Evolutionary conservation across 2,113 vertebrate genomes (phyloP), one percentile per base, ranked within the genome.

Genomic region (Hemichromis elongatus): DNA sequence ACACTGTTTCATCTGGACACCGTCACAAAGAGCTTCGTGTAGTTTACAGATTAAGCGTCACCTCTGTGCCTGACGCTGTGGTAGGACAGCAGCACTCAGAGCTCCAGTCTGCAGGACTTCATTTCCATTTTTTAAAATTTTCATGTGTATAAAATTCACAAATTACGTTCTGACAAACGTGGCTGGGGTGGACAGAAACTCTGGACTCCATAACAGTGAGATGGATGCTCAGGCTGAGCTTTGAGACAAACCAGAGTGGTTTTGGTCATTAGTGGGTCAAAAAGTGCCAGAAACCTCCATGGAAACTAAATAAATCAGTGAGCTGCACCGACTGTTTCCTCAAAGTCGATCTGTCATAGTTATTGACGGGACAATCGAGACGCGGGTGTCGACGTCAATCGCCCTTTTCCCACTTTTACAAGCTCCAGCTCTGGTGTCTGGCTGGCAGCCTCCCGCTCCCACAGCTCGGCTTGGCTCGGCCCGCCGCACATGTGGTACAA

Each of bases 401-500:
- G 45, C 14, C 28, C 1, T 63, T 55, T 53, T 14, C 35, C 68
- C 68, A 33, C 47, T 63, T 79, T 78, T 57, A 79, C 77, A 14
- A 3, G 5, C 26, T 45, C 82, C 90, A 82, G 35, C 66, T 50
- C 14, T 47, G 9, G 35, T 73, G 53, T 16, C 19, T 47, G 2
- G 9, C 14, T 9, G 35, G 81, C 33, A 24, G 26, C 21, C n/a
- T 18, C 47, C 24, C 1, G 9, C 35, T 80, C 80, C 9, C 21
- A n/a, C 42, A 5, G 66, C 55, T 54, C 19, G 1, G 10, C 54
- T 81, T 52, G 68, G 85, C 70, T 19, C 2, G 3, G 19, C 30
- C 26, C 16, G 5, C 16, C 7, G 47, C 75, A 19, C 87, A 88
- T 83, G 24, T 88, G 89, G 80, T 42, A 56, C 68, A 84, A 83